Conservation (phyloP, 2,888 invertebrate genomes). For the Punctoribates punctum region DNA sequence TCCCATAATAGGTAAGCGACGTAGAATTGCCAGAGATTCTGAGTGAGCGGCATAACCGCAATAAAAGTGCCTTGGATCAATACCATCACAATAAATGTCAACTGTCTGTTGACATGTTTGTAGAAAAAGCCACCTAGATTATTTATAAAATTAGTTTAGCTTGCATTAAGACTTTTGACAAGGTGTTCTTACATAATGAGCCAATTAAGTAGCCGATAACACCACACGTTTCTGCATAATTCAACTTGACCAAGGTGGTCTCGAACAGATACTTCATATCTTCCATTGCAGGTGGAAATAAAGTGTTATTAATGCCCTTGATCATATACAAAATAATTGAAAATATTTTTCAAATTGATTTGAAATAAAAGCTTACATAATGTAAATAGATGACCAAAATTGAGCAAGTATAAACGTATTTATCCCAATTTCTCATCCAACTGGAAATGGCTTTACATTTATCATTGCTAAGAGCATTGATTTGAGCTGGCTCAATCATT, state of each 20-base stretch:
- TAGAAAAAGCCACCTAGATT: constrained; percentile 6
- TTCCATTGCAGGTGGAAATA: neutral
- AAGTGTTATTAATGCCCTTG: neutral
- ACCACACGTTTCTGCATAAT: neutral
- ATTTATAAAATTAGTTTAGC: too few relatives aligned
- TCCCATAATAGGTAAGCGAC: neutral
- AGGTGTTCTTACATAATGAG: neutral
- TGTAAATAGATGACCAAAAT: neutral
- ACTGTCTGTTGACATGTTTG: constrained; percentile 28
- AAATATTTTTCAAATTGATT: too few relatives aligned
- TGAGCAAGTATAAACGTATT: neutral
- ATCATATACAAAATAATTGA: too few relatives aligned
- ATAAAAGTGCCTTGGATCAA: too few relatives aligned
- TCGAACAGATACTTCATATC: neutral
- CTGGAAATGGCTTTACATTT: neutral
- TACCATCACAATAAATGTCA: neutral
- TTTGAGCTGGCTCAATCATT: neutral
- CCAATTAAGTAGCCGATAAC: neutral
- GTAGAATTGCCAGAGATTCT: neutral
- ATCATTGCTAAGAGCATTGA: too few relatives aligned
- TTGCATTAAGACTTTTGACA: too few relatives aligned
- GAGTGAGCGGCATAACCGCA: neutral
- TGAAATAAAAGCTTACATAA: neutral
- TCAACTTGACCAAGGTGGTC: neutral
- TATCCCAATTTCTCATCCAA: neutral